Percentiles rank a stretch among this genome's conserved stretches.
phyloP scores from a whole-genome alignment of 30 jellyfish, hydroid and myxozoan species.

The Hydractinia echinata region DNA sequence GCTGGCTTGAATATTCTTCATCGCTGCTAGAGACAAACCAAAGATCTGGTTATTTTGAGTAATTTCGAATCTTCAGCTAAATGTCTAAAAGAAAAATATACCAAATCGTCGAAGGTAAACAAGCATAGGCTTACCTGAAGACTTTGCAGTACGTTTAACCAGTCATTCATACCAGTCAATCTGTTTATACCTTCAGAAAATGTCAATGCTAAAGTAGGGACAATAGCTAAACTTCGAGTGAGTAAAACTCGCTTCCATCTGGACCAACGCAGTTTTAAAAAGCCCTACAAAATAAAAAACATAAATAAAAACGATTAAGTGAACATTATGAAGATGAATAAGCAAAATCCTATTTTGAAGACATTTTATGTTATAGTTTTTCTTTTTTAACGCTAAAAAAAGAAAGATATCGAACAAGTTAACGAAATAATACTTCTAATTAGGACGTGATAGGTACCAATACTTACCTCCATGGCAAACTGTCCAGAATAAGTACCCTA shows the following conservation, averaged over 20 bases:
- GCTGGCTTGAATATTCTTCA: no score
- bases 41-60: no score
- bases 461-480: constrained; percentile 95
- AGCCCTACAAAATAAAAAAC: constrained; percentile 54
- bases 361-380: background rate
- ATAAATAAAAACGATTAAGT: background rate
- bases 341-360: background rate
- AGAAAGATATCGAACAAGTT: background rate
- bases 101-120: no score
- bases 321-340: background rate
- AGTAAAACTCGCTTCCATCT: constrained; percentile 94
- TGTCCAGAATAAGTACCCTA: constrained; percentile 98
- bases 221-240: constrained; percentile 81
- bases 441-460: background rate
- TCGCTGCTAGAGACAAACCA: no score
- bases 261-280: constrained; percentile 81
- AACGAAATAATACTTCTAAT: background rate
- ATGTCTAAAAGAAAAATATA: no score
- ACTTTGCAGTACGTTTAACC: constrained; percentile 78
- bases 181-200: constrained; percentile 62
- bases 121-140: constrained; percentile 57
- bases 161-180: constrained; percentile 91
- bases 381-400: background rate
- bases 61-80: no score
- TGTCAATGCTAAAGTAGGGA: constrained; percentile 79